Evolutionary conservation across 2,888 invertebrate species (phyloP).

Genomic region (Napeogenes sylphis): DNA sequence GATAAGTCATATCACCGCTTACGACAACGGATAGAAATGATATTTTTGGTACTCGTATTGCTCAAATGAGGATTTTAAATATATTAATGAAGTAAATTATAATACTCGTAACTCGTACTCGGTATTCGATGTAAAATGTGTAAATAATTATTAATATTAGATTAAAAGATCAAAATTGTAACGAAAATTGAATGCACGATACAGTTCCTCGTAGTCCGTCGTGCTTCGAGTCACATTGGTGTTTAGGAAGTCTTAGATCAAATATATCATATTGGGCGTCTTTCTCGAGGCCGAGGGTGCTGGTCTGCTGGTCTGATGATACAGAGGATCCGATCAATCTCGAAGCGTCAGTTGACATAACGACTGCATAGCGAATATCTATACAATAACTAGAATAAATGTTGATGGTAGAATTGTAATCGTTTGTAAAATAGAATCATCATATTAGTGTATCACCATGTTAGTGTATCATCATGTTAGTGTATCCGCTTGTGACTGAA

Average conservation of each 20-base stretch:
- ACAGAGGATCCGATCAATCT: conserved; percentile 55
- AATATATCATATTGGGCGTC: conserved; percentile 42
- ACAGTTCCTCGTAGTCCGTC: conserved; percentile 75
- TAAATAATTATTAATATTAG: conserved; percentile 50
- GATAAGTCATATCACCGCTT: conserved; percentile 74
- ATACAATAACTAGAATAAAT: conserved; percentile 53
- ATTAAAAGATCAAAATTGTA: conserved; percentile 63
- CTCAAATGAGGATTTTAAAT: conserved; percentile 63
- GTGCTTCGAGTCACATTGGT: conserved; percentile 61
- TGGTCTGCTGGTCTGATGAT: conserved; percentile 27
- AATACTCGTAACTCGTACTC: conserved; percentile 47
- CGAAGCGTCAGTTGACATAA: conserved; percentile 57
- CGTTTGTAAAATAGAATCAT: conserved; percentile 37
- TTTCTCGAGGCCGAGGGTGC: conserved; percentile 47
- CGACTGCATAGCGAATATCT: conserved; percentile 55
- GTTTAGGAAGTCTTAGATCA: conserved; percentile 42
- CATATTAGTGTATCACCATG: conserved; percentile 48
- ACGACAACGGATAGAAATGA: conserved; percentile 54
- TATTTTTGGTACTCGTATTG: conserved; percentile 74
- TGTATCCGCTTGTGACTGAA: conserved; percentile 75
- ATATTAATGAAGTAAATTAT: conserved; percentile 43
- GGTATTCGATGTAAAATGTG: conserved; percentile 49
- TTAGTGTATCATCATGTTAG: conserved; percentile 48
- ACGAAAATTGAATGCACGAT: conserved; percentile 70
- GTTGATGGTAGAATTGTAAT: conserved; percentile 50